Conservation (phyloP, 2,888 invertebrate species). For the Alloplasta piceator region DNA sequence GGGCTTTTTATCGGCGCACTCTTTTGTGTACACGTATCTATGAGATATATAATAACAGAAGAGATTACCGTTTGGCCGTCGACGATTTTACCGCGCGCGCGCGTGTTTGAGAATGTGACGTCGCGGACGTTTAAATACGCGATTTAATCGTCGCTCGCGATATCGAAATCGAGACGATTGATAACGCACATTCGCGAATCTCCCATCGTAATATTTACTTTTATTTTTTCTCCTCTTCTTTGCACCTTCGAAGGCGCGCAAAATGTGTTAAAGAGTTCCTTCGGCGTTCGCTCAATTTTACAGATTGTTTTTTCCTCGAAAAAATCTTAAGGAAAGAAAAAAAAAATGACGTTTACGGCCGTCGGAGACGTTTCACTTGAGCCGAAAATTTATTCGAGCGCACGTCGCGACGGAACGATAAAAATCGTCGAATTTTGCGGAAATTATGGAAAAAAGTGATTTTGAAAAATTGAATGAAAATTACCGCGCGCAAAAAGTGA, state of each 20-base stretch:
- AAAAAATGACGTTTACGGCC: too few species aligned
- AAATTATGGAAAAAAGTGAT: too few species aligned
- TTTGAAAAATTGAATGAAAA: too few species aligned
- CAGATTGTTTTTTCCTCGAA: too few species aligned
- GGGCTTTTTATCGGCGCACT: background rate
- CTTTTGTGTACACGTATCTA: background rate
- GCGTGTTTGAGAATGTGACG: constrained; percentile 46
- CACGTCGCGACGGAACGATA: too few species aligned
- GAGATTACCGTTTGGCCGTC: constrained; percentile 24
- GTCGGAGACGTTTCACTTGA: too few species aligned
- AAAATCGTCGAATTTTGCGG: too few species aligned
- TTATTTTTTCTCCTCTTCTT: constrained; percentile 33
- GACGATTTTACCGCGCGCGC: constrained; percentile 41
- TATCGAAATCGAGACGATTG: constrained; percentile 53
- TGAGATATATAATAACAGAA: background rate
- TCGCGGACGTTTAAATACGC: constrained; percentile 57
- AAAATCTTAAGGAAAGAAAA: too few species aligned
- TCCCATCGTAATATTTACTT: background rate
- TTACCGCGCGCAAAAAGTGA: too few species aligned
- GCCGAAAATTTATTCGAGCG: too few species aligned
- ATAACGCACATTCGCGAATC: constrained; percentile 41
- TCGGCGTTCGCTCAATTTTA: too few species aligned
- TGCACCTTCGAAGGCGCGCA: constrained; percentile 19
- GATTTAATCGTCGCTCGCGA: constrained; percentile 51
- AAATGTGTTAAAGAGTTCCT: background rate